A percentile compares a stretch with the other conserved stretches of the same genome.
phyloP scores from a whole-genome alignment of 2,113 vertebrate species.

The Hirundichthys speculiger region DNA sequence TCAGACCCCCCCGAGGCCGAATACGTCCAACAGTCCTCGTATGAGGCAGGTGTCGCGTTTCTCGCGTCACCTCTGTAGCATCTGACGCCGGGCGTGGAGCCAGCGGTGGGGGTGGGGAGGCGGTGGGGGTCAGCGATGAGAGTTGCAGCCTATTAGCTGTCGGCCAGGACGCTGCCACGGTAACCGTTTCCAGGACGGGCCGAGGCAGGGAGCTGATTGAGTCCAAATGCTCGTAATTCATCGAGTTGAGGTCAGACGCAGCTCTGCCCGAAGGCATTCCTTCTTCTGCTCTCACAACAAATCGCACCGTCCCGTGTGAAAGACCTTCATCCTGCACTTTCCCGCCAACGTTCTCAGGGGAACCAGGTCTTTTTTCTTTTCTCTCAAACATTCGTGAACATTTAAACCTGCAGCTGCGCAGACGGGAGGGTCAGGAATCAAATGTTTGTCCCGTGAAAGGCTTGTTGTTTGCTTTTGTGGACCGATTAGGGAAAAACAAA shows the following conservation, averaged over 20 bases:
- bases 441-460: too few species aligned
- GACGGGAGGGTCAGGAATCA: too few species aligned
- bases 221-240: conserved; percentile 55
- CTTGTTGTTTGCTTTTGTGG: too few species aligned
- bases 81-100: conserved; percentile 9
- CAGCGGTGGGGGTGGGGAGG: not conserved
- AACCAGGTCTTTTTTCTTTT: not conserved
- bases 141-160: conserved; percentile 37
- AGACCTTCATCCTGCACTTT: not conserved
- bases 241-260: conserved; percentile 3
- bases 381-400: too few species aligned
- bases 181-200: conserved; percentile 25
- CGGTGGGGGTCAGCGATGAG: conserved; percentile 2
- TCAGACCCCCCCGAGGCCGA: not conserved
- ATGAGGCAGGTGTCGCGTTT: conserved; percentile 1
- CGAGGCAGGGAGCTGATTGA: not conserved
- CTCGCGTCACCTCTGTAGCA: conserved; percentile 15
- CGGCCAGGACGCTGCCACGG: conserved; percentile 32
- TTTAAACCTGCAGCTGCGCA: too few species aligned
- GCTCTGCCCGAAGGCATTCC: conserved; percentile 1
- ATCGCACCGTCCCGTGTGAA: not conserved
- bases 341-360: not conserved
- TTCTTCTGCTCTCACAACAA: not conserved
- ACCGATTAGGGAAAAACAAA: too few species aligned
- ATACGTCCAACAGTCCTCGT: not conserved